Conservation (phyloP, 2,113 vertebrate species). For the Mionectes macconnelli region DNA sequence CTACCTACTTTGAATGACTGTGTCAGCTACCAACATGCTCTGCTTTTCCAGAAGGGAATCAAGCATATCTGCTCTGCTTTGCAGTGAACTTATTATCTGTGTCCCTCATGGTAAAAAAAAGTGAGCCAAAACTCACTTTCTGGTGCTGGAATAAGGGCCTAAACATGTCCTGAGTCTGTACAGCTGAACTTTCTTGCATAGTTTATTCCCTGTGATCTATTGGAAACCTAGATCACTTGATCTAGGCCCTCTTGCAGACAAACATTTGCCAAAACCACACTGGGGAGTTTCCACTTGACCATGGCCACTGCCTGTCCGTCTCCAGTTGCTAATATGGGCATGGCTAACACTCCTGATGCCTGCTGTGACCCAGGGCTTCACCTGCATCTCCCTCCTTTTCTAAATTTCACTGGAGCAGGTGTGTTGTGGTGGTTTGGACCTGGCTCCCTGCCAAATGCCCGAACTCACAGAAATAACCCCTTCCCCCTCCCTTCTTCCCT, state of each 20-base stretch:
- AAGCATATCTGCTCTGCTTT: rapidly evolving
- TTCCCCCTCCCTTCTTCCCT: no score
- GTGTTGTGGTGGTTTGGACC: no score
- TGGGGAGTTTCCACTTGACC: neutral
- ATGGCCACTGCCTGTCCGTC: neutral
- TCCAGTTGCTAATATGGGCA: neutral
- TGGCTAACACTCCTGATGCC: neutral
- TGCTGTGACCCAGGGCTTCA: neutral
- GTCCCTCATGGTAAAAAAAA: neutral
- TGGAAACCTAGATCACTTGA: neutral
- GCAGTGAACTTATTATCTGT: neutral
- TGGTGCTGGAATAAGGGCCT: neutral
- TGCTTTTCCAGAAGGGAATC: neutral
- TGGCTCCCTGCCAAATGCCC: no score
- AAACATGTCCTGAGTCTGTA: neutral
- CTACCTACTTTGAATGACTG: neutral
- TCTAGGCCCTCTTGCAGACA: neutral
- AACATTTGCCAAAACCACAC: neutral
- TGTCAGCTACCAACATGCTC: neutral
- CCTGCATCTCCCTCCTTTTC: neutral
- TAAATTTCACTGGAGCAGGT: neutral
- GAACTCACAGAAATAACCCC: no score
- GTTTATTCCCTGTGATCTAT: neutral
- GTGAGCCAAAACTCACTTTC: neutral
- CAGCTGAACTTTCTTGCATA: neutral